Percentiles rank a stretch among this genome's conserved stretches.
phyloP scores from a whole-genome alignment of 2,888 invertebrate genomes.

The Mystacides longicornis region DNA sequence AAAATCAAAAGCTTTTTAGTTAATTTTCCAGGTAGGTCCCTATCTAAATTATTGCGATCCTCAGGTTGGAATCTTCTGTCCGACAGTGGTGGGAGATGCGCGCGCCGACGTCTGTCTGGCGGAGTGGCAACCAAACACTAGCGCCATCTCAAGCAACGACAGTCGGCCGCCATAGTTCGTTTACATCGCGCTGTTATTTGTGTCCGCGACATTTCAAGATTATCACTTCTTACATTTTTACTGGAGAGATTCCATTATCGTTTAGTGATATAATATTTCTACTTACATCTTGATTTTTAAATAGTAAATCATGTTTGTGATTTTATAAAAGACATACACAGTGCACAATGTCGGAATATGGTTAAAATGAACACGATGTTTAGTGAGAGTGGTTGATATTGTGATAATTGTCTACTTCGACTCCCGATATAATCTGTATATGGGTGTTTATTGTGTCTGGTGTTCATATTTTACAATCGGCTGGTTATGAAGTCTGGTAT shows the following conservation, averaged over 20 bases:
- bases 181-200: slow-evolving; percentile 25
- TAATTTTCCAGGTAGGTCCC: no score
- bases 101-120: slow-evolving; percentile 17
- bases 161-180: slow-evolving; percentile 18
- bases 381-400: neutral
- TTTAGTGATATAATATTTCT: neutral
- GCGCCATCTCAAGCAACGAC: slow-evolving; percentile 5
- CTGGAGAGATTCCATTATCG: neutral
- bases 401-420: neutral
- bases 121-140: slow-evolving; percentile 6
- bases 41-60: neutral
- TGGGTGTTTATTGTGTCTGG: slow-evolving; percentile 2
- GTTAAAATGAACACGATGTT: slow-evolving; percentile 10
- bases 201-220: slow-evolving; percentile 24
- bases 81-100: slow-evolving; percentile 5
- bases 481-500: slow-evolving; percentile 1
- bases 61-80: neutral
- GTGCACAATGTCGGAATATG: slow-evolving; percentile 19
- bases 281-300: slow-evolving; percentile 3
- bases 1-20: no score
- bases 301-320: neutral
- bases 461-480: neutral
- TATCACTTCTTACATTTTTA: neutral
- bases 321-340: neutral
- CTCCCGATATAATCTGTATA: neutral